Evolutionary conservation across 2,888 invertebrate genomes (phyloP).

Genomic region (Acleris sparsana): DNA sequence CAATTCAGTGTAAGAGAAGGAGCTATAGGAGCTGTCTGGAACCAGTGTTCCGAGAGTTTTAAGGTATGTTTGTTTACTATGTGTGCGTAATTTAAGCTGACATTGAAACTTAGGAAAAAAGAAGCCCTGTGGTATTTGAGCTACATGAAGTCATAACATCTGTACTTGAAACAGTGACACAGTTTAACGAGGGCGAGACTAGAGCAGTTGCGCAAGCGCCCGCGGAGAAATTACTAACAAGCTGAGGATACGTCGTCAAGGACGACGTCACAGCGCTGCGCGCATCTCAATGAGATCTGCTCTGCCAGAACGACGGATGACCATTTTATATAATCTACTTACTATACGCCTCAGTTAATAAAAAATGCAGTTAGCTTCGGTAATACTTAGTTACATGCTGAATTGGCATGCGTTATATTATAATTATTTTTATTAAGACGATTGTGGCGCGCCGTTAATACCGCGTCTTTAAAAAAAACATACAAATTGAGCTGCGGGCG

Average conservation of each 20-base stretch:
- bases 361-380: too few species aligned
- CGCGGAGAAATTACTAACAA: conserved; percentile 77
- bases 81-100: neutral
- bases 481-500: too few species aligned
- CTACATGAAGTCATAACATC: conserved; percentile 36
- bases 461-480: too few species aligned
- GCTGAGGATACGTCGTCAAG: conserved; percentile 69
- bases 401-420: too few species aligned
- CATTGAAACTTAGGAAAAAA: conserved; percentile 10
- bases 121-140: conserved; percentile 7
- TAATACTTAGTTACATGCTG: too few species aligned
- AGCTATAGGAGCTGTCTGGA: too few species aligned
- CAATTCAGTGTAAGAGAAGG: too few species aligned
- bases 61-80: too few species aligned
- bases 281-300: conserved; percentile 65
- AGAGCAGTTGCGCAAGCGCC: conserved; percentile 67
- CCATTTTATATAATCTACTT: neutral
- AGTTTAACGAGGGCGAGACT: conserved; percentile 69
- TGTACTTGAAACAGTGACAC: conserved; percentile 81
- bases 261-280: conserved; percentile 54
- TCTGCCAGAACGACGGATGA: conserved; percentile 26
- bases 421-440: too few species aligned
- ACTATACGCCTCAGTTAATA: too few species aligned
- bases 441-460: too few species aligned
- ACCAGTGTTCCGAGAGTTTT: too few species aligned